Percentiles rank a stretch among this genome's conserved stretches.
These are phyloP conservation scores for Apodemus agrarius DNA, from an alignment of 2,797 vertebrate species.

Conservation along the genomic window DNA sequence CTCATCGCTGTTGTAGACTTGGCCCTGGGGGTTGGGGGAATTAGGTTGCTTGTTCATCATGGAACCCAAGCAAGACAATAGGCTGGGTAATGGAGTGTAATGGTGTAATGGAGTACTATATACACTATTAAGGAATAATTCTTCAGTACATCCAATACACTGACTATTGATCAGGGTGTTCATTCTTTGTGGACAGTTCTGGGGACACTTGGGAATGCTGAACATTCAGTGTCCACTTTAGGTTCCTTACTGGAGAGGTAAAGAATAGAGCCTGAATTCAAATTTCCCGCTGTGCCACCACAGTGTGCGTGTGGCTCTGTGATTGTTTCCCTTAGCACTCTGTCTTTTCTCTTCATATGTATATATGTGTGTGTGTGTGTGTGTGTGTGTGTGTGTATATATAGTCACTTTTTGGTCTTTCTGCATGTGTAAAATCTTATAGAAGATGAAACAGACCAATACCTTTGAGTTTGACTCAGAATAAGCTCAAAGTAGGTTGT, in stretches of 20 bases:
- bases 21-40: neutral
- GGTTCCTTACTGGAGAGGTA: neutral
- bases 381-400: no score
- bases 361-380: no score
- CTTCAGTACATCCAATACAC: neutral
- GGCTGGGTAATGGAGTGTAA: neutral
- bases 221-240: neutral
- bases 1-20: neutral
- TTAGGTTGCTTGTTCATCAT: slow-evolving; percentile 45
- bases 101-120: neutral
- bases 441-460: neutral
- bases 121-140: neutral
- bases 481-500: slow-evolving; percentile 8
- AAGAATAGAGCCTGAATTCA: neutral
- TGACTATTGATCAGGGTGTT: neutral
- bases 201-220: neutral
- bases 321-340: neutral
- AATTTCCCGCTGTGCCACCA: neutral
- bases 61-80: neutral
- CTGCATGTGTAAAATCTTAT: neutral
- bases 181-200: neutral
- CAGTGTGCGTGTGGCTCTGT: neutral
- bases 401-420: neutral
- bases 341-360: neutral
- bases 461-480: neutral